Conservation (phyloP, 2,888 invertebrate genomes). For the Phaonia tiefii region DNA sequence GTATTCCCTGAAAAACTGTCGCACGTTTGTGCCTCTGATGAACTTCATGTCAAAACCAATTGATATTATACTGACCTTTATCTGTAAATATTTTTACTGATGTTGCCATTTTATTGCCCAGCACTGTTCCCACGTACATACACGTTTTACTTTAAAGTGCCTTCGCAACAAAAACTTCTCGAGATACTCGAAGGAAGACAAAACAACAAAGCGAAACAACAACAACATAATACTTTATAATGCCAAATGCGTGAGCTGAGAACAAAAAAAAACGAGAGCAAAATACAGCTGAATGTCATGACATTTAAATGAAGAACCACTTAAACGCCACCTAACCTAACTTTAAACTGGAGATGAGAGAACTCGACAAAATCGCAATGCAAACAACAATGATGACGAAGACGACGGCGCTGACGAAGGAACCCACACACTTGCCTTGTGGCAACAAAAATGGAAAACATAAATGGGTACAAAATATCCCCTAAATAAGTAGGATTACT, state of each 20-base stretch:
- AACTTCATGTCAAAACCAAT: no score
- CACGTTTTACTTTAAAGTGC: no score
- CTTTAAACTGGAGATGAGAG: neutral
- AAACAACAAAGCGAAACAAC: neutral
- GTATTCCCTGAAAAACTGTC: no score
- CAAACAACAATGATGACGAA: neutral
- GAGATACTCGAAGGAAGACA: neutral
- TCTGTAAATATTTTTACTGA: no score
- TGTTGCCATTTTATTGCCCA: neutral
- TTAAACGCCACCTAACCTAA: conserved; percentile 28
- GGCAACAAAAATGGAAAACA: no score
- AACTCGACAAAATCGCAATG: conserved; percentile 1
- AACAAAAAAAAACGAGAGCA: conserved; percentile 17
- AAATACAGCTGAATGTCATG: conserved; percentile 47
- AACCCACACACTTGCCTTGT: neutral
- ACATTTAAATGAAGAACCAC: conserved; percentile 48
- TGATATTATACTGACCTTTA: no score
- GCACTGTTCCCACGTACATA: neutral
- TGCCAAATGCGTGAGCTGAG: conserved; percentile 28
- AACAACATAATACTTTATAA: conserved; percentile 6
- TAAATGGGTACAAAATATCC: no score
- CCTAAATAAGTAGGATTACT: no score
- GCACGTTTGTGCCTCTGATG: no score
- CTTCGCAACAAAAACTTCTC: conserved; percentile 1
- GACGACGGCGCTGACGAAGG: neutral